Conservation (phyloP, 2,113 vertebrate genomes). For the Barbus barbus region DNA sequence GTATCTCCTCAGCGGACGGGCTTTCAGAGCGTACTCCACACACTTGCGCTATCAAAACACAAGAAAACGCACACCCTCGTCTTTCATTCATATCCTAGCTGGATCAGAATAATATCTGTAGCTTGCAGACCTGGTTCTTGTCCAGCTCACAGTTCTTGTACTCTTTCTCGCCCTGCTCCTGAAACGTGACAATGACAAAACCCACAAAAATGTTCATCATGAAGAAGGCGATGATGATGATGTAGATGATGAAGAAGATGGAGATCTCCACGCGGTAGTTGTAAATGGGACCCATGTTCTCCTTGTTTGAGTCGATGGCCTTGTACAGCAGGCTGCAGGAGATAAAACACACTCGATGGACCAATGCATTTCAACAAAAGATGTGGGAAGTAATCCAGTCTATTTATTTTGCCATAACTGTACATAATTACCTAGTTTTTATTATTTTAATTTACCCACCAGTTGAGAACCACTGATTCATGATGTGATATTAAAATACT, state of each 20-base stretch:
- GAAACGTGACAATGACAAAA: constrained; percentile 98
- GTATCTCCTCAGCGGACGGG: constrained; percentile 91
- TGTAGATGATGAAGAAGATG: constrained; percentile 99
- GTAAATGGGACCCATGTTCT: constrained; percentile 94
- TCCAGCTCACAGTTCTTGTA: constrained; percentile 99
- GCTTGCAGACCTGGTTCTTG: constrained; percentile 92
- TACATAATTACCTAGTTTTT: not conserved
- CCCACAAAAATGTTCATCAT: constrained; percentile 99
- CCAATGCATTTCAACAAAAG: not conserved
- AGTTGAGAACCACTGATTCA: not conserved
- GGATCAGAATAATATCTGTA: not conserved
- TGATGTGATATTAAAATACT: not conserved
- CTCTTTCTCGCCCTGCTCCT: constrained; percentile 98
- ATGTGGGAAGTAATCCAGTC: too few relatives aligned
- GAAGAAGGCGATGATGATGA: constrained; percentile 99
- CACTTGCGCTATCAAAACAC: constrained; percentile 86
- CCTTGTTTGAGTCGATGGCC: constrained; percentile 94
- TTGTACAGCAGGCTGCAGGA: constrained; percentile 89
- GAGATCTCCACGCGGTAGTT: constrained; percentile 99
- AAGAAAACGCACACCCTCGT: not conserved
- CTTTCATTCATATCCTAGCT: not conserved
- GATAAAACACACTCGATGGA: not conserved
- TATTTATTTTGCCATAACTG: not conserved
- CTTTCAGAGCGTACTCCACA: constrained; percentile 97
- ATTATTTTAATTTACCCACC: not conserved